Base-by-base conservation (phyloP, 2,888 invertebrate species). In the Himalopsyche kuldschensis region DNA sequence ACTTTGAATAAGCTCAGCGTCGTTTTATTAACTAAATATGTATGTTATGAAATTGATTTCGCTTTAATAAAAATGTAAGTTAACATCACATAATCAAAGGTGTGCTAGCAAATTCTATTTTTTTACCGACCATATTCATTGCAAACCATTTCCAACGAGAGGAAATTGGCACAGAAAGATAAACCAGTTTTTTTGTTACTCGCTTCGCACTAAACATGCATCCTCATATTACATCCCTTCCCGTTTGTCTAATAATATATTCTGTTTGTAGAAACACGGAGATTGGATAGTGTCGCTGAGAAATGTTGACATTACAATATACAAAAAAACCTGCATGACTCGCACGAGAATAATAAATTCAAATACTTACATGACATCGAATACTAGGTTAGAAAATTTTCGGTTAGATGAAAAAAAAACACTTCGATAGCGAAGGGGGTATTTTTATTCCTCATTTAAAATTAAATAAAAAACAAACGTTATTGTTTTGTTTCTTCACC, bases 141-240 rank as follows among this genome's bases (percentile, higher is more conserved):
- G 75, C 76, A 76, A 78, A 41, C 84, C 79, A 83, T 84, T 85
- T 84, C 79, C 79, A 55, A 48, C 55, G 20, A 48, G 79, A 82
- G 86, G 84, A 86, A 85, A 86, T 86, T 86, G 86, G 83, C 80
- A 78, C 81, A 80, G 63, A 75, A 47, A 80, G 35, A 35, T 69
- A 32, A 63, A 82, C 83, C 69, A 69, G 81, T 76, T 85, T 85
- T 85, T 85, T 82, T 85, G 82, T 81, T 81, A 84, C 83, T 79
- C 79, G 47, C 55, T 30, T 80, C 82, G 30, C 30, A 69, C 69
- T 69, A 69, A 69, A 27, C 69, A 69, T 69, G 69, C 30, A 69
- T 69, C 69, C 15, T 24, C 69, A 69, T 15, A 69, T 24, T 69
- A 27, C 69, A 11, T 69, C 30, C 69, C 20, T 69, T 0, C 55